phyloP scores from a whole-genome alignment of 2,888 invertebrate genomes.

The Archaeoteleia sp. region DNA sequence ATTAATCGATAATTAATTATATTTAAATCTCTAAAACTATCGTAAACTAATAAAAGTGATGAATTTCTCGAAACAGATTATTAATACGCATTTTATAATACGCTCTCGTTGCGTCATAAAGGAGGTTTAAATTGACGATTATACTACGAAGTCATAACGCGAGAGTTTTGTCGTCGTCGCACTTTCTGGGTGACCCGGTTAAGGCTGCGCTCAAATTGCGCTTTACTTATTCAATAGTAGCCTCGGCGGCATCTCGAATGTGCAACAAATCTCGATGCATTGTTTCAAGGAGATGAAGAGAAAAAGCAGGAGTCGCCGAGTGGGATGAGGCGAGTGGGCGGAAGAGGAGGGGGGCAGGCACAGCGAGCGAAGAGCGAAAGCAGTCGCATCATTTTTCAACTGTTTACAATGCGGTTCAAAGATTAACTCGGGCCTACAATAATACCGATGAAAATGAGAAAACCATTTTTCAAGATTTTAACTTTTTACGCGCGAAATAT shows the following conservation, averaged over 20 bases:
- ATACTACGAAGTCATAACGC: slow-evolving; percentile 27
- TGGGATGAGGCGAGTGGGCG: slow-evolving; percentile 16
- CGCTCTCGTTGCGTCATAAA: too few relatives aligned
- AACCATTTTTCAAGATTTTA: neutral
- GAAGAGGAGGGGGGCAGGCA: slow-evolving; percentile 3
- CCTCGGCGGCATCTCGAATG: slow-evolving; percentile 44
- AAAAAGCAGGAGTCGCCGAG: slow-evolving; percentile 3
- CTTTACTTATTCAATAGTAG: slow-evolving; percentile 48
- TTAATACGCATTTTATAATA: too few relatives aligned
- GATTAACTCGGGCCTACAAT: slow-evolving; percentile 24
- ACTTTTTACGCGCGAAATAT: too few relatives aligned
- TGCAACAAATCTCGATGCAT: slow-evolving; percentile 48
- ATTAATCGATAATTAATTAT: too few relatives aligned
- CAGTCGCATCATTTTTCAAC: slow-evolving; percentile 44
- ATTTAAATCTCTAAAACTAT: too few relatives aligned
- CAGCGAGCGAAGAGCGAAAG: slow-evolving; percentile 43
- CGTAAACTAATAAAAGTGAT: too few relatives aligned
- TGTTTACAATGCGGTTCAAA: slow-evolving; percentile 26
- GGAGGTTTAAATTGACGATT: slow-evolving; percentile 14
- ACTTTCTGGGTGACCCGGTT: slow-evolving; percentile 52
- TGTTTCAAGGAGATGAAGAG: slow-evolving; percentile 28
- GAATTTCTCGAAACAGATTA: too few relatives aligned
- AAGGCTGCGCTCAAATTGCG: slow-evolving; percentile 40
- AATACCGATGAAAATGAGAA: slow-evolving; percentile 15
- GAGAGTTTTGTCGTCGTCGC: slow-evolving; percentile 36